A percentile compares a stretch with the other conserved stretches of the same genome.
Evolutionary conservation across 2,888 invertebrate genomes (phyloP).

Genomic region (Zygogramma bicolorata): DNA sequence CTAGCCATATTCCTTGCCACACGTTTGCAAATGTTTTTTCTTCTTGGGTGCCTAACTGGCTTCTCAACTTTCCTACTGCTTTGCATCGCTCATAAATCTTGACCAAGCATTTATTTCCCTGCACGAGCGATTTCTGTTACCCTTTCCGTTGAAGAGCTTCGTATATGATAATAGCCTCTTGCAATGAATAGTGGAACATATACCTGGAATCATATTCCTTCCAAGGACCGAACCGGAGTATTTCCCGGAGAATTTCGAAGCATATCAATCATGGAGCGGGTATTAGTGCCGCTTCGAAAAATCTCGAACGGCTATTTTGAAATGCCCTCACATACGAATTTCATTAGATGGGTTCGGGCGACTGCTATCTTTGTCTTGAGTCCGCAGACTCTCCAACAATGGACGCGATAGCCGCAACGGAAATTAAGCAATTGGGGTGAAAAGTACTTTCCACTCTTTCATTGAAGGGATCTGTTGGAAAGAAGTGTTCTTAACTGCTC

Average conservation of each 20-base stretch:
- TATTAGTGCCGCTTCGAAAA: slow-evolving; percentile 32
- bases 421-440: slow-evolving; percentile 53
- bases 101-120: too few species aligned
- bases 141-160: not conserved
- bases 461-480: slow-evolving; percentile 32
- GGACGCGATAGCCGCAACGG: slow-evolving; percentile 51
- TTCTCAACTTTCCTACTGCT: too few species aligned
- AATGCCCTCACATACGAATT: slow-evolving; percentile 53
- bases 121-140: not conserved
- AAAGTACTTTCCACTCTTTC: slow-evolving; percentile 42
- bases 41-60: too few species aligned
- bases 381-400: slow-evolving; percentile 48
- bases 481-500: slow-evolving; percentile 10
- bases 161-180: not conserved
- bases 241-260: not conserved
- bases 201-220: not conserved
- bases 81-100: too few species aligned
- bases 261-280: slow-evolving; percentile 22
- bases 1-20: too few species aligned
- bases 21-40: too few species aligned
- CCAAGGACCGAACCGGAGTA: too few species aligned
- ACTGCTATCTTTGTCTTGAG: slow-evolving; percentile 45
- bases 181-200: not conserved
- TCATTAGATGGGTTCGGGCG: slow-evolving; percentile 43
- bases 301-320: slow-evolving; percentile 41